These are phyloP conservation scores for Hemithea aestivaria DNA, from an alignment of 2,888 invertebrate species.

Conservation along the genomic window DNA sequence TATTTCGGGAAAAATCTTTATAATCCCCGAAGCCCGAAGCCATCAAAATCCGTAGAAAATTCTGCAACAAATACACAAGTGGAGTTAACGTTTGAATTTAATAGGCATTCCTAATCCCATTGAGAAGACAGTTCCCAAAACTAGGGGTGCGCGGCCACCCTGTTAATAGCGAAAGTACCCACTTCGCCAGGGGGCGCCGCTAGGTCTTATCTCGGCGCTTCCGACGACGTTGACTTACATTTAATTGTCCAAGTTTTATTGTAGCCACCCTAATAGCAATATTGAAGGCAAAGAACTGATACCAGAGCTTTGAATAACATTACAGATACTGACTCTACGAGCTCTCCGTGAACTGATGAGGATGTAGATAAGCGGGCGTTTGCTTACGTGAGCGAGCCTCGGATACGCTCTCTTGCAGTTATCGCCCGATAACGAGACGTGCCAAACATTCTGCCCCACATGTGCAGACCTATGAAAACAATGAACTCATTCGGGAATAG, in stretches of 20 bases:
- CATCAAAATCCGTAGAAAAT: constrained; percentile 25
- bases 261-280: constrained; percentile 63
- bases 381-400: constrained; percentile 23
- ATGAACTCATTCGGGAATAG: constrained; percentile 7
- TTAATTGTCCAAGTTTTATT: constrained; percentile 77
- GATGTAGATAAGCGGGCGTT: constrained; percentile 26
- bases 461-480: constrained; percentile 13
- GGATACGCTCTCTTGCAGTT: constrained; percentile 26
- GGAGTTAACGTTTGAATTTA: constrained; percentile 38
- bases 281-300: constrained; percentile 55
- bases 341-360: constrained; percentile 24
- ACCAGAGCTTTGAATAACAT: constrained; percentile 48
- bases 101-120: constrained; percentile 52
- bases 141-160: constrained; percentile 50
- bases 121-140: constrained; percentile 47
- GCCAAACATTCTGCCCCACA: constrained; percentile 25
- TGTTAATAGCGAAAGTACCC: constrained; percentile 66
- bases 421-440: constrained; percentile 24
- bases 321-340: constrained; percentile 37
- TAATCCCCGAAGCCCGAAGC: constrained; percentile 23
- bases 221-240: constrained; percentile 66
- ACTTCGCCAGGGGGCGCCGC: constrained; percentile 57
- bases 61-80: constrained; percentile 30
- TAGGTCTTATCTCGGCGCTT: constrained; percentile 66
- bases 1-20: background rate